These are phyloP conservation scores for Aythya baeri DNA, from an alignment of 2,113 vertebrate genomes.

Conservation along the genomic window DNA sequence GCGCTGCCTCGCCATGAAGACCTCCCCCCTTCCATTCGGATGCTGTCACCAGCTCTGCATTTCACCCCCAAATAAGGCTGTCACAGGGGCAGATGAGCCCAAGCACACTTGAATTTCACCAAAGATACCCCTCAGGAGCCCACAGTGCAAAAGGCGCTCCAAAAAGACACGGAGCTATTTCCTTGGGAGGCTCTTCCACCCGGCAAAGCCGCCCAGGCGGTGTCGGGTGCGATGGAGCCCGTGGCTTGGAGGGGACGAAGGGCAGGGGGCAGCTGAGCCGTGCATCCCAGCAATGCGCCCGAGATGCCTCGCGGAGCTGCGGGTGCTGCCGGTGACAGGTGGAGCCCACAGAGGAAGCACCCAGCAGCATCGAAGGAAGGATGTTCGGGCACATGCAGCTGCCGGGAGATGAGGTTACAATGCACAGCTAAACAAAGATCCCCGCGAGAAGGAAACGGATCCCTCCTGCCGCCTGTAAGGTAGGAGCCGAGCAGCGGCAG, in stretches of 20 bases:
- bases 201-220: not conserved
- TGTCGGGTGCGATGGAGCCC: accelerated
- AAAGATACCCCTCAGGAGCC: not conserved
- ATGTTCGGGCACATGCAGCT: conserved; percentile 60
- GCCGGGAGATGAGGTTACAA: conserved; percentile 67
- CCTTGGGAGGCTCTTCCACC: not conserved
- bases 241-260: not conserved
- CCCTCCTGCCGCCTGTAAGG: conserved; percentile 61
- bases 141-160: not conserved
- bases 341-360: conserved; percentile 11
- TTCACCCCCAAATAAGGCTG: not conserved
- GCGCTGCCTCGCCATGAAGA: not conserved
- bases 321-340: not conserved
- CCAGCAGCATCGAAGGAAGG: conserved; percentile 69
- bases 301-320: not conserved
- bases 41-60: not conserved
- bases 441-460: conserved; percentile 73
- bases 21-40: not conserved
- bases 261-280: not conserved
- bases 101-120: not conserved
- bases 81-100: not conserved
- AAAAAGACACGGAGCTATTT: not conserved
- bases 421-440: conserved; percentile 53
- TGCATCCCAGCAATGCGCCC: accelerated
- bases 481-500: conserved; percentile 70